phyloP scores from a whole-genome alignment of 2,888 invertebrate genomes.

The Bimastos eiseni region DNA sequence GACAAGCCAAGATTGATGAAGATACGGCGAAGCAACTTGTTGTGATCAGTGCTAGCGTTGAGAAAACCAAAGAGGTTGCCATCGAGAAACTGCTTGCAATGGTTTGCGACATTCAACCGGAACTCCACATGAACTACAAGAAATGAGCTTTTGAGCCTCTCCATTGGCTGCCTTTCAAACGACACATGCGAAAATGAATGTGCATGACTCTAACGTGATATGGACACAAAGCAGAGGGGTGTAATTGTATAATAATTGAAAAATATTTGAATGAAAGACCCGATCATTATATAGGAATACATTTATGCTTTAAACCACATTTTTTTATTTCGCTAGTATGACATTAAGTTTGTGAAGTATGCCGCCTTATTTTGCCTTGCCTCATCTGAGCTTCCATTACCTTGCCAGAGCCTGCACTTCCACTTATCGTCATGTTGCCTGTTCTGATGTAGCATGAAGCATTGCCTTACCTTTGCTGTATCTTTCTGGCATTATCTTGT shows the following conservation, averaged over 20 bases:
- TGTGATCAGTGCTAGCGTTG: conserved; percentile 82
- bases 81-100: conserved; percentile 78
- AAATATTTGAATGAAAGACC: not conserved
- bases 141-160: not conserved
- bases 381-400: not conserved
- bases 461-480: not conserved
- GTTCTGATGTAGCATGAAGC: too few species aligned
- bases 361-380: not conserved
- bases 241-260: not conserved
- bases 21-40: conserved; percentile 82
- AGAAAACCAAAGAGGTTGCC: conserved; percentile 77
- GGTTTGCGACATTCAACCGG: conserved; percentile 88
- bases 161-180: not conserved
- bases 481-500: not conserved
- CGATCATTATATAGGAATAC: not conserved
- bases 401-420: not conserved
- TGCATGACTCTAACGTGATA: not conserved
- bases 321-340: not conserved
- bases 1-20: conserved; percentile 85
- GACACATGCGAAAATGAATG: not conserved
- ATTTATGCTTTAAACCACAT: not conserved
- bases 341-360: not conserved
- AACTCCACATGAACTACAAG: conserved; percentile 81
- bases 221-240: not conserved
- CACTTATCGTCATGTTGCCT: not conserved